phyloP scores from a whole-genome alignment of 2,888 invertebrate genomes.

The Anoncus sp. region DNA sequence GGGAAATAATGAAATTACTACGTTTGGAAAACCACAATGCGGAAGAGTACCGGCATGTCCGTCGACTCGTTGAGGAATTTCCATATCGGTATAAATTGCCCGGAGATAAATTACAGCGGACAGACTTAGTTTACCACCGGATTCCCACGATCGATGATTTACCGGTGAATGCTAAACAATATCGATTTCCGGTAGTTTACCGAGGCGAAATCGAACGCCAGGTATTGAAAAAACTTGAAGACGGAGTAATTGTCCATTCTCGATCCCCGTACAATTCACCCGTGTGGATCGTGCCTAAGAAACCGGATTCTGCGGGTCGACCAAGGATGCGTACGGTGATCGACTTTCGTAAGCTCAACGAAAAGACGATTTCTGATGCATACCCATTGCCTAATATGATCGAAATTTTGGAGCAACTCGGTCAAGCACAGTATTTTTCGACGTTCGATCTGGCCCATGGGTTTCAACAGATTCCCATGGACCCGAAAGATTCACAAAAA shows the following conservation, averaged over 20 bases:
- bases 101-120: background rate
- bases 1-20: no score
- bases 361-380: constrained; percentile 11
- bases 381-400: constrained; percentile 15
- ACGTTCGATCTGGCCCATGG: constrained; percentile 3
- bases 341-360: background rate
- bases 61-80: no score
- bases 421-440: background rate
- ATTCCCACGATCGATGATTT: background rate
- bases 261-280: constrained; percentile 26
- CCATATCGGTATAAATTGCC: background rate
- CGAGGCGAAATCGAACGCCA: background rate
- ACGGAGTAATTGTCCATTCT: background rate
- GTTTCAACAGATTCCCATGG: constrained; percentile 4
- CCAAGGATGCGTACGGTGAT: background rate
- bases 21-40: no score
- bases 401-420: constrained; percentile 6
- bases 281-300: constrained; percentile 42
- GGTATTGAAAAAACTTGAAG: no score
- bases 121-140: background rate
- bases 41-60: no score
- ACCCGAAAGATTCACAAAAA: background rate
- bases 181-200: background rate
- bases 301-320: background rate
- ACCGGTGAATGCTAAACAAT: background rate